A percentile compares a stretch with the other conserved stretches of the same genome.
These are phyloP conservation scores for Drosophila siamana DNA, from an alignment of 2,888 invertebrate genomes.

Conservation along the genomic window DNA sequence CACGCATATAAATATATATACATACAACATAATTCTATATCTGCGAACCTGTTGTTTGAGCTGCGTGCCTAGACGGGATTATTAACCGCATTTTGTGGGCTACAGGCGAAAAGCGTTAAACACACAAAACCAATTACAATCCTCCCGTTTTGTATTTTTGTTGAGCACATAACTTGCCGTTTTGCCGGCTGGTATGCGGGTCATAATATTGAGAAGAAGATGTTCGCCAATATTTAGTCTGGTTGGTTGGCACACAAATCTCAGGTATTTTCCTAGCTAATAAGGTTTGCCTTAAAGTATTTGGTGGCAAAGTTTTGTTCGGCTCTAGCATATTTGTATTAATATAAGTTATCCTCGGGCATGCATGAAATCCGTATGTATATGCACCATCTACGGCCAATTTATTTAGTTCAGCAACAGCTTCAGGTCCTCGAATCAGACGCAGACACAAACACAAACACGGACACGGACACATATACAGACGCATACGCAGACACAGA, in stretches of 20 bases:
- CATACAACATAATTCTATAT: not conserved
- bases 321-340: slow-evolving; percentile 67
- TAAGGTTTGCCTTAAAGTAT: slow-evolving; percentile 79
- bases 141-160: slow-evolving; percentile 48
- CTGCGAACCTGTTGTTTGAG: slow-evolving; percentile 42
- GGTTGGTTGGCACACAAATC: slow-evolving; percentile 61
- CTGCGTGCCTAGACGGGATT: slow-evolving; percentile 68
- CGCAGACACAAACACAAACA: not conserved
- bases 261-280: slow-evolving; percentile 77
- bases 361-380: slow-evolving; percentile 36
- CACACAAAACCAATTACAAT: slow-evolving; percentile 77
- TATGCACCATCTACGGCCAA: slow-evolving; percentile 57
- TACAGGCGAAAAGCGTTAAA: slow-evolving; percentile 67
- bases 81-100: slow-evolving; percentile 57
- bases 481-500: too few species aligned
- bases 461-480: too few species aligned
- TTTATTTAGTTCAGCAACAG: slow-evolving; percentile 61
- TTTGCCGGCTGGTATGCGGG: not conserved
- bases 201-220: slow-evolving; percentile 13
- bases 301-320: slow-evolving; percentile 52
- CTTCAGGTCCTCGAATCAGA: too few species aligned
- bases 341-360: slow-evolving; percentile 70
- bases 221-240: slow-evolving; percentile 27
- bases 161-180: slow-evolving; percentile 21
- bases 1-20: not conserved